Conservation (phyloP, 2,888 invertebrate genomes). For the Anorthoa munda region DNA sequence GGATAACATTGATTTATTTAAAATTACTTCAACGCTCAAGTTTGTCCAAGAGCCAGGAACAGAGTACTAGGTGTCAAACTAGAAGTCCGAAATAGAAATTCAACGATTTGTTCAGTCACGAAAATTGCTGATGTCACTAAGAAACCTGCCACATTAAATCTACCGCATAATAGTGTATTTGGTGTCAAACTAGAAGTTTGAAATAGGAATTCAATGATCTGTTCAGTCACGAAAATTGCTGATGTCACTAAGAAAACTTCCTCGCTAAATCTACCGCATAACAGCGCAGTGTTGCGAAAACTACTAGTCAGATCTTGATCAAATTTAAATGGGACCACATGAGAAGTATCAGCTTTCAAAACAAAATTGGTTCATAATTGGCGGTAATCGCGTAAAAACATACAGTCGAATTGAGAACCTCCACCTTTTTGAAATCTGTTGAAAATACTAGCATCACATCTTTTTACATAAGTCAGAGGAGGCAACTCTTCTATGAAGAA, state of each 20-base stretch:
- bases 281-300: too few relatives aligned
- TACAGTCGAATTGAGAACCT: too few relatives aligned
- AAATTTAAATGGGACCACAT: too few relatives aligned
- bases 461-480: neutral
- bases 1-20: too few relatives aligned
- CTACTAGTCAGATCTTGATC: too few relatives aligned
- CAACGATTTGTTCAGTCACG: neutral
- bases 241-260: neutral
- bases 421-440: too few relatives aligned
- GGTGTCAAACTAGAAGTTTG: neutral
- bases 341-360: too few relatives aligned
- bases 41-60: too few relatives aligned
- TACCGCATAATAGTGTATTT: neutral
- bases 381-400: too few relatives aligned
- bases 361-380: too few relatives aligned
- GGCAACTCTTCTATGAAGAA: neutral
- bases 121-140: neutral
- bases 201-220: neutral
- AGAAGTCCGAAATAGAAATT: neutral
- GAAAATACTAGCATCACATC: too few relatives aligned
- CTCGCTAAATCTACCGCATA: neutral
- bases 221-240: neutral
- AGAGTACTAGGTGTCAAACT: neutral
- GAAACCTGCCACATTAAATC: neutral
- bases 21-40: too few relatives aligned